phyloP scores from a whole-genome alignment of 2,888 invertebrate genomes.

The Noctua pronuba region DNA sequence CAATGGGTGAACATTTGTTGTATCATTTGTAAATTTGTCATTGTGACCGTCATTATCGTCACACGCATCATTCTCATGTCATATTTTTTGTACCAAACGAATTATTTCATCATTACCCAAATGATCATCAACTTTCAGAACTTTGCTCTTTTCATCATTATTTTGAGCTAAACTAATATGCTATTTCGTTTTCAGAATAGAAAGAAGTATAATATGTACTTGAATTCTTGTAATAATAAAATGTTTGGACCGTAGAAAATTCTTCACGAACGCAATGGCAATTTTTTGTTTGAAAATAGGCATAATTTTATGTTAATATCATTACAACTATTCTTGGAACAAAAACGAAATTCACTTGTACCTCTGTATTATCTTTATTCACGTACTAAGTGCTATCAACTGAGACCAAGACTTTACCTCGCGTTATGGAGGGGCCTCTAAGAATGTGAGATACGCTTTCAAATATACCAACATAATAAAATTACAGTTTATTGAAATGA shows the following conservation, averaged over 20 bases:
- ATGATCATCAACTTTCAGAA: constrained; percentile 35
- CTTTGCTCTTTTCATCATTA: constrained; percentile 38
- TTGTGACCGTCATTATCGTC: constrained; percentile 28
- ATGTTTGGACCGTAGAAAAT: not conserved
- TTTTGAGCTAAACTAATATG: not conserved
- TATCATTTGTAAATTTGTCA: constrained; percentile 46
- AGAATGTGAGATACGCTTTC: constrained; percentile 11
- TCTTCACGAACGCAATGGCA: not conserved
- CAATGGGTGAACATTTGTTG: constrained; percentile 35
- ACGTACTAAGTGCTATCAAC: not conserved
- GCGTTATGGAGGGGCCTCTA: not conserved
- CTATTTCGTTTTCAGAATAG: not conserved
- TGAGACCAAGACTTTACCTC: not conserved
- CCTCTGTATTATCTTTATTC: not conserved
- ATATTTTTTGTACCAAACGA: constrained; percentile 25
- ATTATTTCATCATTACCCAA: constrained; percentile 57
- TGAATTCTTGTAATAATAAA: not conserved
- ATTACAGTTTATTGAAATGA: not conserved
- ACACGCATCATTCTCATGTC: constrained; percentile 21
- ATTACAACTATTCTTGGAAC: not conserved
- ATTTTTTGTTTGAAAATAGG: not conserved
- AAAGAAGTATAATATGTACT: not conserved
- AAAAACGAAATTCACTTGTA: not conserved
- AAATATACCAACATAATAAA: not conserved
- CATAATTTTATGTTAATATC: not conserved